Conservation (phyloP, 2,888 invertebrate genomes). For the Tetrapedia diversipes region DNA sequence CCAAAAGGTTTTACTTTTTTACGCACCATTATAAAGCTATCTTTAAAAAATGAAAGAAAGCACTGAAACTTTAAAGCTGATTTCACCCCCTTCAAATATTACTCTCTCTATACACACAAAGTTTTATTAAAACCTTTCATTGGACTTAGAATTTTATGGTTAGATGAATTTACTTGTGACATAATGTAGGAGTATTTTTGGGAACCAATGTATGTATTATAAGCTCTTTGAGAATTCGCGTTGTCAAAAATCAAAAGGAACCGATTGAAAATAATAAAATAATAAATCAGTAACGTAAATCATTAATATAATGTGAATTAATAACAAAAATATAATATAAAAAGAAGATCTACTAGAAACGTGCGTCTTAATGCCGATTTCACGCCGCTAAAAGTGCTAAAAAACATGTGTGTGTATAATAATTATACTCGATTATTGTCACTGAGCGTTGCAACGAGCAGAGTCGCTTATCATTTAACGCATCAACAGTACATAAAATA, state of each 20-base stretch:
- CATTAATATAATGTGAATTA: conserved; percentile 13
- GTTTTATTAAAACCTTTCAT: too few species aligned
- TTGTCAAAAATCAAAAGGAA: conserved; percentile 13
- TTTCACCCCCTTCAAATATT: too few species aligned
- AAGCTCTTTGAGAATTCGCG: conserved; percentile 49
- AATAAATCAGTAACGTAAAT: conserved; percentile 12
- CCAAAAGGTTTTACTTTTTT: too few species aligned
- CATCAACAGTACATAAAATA: conserved; percentile 56
- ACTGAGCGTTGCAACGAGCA: conserved; percentile 64
- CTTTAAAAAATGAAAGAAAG: too few species aligned
- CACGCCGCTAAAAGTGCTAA: conserved; percentile 47
- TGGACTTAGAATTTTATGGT: too few species aligned
- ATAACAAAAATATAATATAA: conserved; percentile 30
- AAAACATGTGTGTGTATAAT: conserved; percentile 51
- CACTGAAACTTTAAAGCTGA: too few species aligned
- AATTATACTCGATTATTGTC: conserved; percentile 63
- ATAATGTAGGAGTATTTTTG: too few species aligned
- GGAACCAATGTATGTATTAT: conserved; percentile 25
- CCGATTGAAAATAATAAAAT: conserved; percentile 27
- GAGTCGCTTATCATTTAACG: conserved; percentile 52
- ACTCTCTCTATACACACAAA: too few species aligned
- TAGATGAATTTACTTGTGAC: too few species aligned
- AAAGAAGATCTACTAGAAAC: conserved; percentile 21
- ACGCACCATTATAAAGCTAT: too few species aligned
- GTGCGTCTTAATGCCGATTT: conserved; percentile 43